Evolutionary conservation across 2,113 vertebrate genomes (phyloP), one percentile per base, ranked within the genome.

Genomic region (Sorex fumeus): DNA sequence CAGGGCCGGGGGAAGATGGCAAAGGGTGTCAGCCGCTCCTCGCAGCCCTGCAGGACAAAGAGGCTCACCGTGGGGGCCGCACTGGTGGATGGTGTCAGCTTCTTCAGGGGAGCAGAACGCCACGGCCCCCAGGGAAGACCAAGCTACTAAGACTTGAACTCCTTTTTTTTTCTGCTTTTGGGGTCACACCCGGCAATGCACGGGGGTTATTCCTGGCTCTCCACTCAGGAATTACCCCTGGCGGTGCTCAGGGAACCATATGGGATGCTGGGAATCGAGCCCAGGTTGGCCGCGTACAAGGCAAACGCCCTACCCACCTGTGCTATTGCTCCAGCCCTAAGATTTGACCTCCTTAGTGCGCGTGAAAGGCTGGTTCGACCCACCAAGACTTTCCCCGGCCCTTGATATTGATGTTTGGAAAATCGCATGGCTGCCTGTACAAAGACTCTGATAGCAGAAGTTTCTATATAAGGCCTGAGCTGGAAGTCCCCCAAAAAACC

Each of bases 1-100:
- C 99, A 99, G 19, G 97, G 98, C 88, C 98, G 97, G 0, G 98
- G 98, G 40, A 98, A 96, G n/a, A 98, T 97, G 81, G 98, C 95
- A 82, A 99, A 99, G 9, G 75, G 97, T 34, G 98, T 98, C 16
- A 98, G 98, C 64, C 91, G 98, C 92, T 99, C 99, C 93, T 97
- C 97, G 95, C 99, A 99, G 30, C 99, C 99, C 99, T 99, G 97
- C 36, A 8, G 53, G 72, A 8, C 36, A 88, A 53, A 66, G 83
- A 21, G 0, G 2, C 53, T 95, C 76, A 96, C 13, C 53, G 18
- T 19, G 53, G 53, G 13, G 13, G 53, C 18, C 18, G 12, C 18
- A 10, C 53, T 19, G 93, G 27, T 23, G 40, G 40, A 53, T 15
- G 12, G 53, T 16, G 53, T 8, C 74, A 57, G 23, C 27, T 57